Evolutionary conservation across 1,140 invertebrate species (phyloP).

Genomic region (Cydia fagiglandana): DNA sequence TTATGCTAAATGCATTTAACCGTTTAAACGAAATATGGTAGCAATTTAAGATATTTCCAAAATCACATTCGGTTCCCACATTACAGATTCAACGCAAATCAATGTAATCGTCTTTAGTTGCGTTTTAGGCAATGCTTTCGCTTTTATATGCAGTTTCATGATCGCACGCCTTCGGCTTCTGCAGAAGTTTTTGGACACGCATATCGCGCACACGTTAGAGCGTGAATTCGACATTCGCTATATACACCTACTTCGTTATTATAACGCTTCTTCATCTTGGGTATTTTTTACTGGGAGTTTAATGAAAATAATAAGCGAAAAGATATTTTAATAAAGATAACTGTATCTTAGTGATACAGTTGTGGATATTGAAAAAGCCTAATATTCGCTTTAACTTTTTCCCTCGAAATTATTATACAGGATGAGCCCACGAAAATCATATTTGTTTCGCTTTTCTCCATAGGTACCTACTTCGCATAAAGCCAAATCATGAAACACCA

Average conservation of each 20-base stretch:
- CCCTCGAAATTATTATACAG: too few relatives aligned
- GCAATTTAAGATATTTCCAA: conserved; percentile 18
- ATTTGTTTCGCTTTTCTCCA: too few relatives aligned
- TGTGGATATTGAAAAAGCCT: too few relatives aligned
- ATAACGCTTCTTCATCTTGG: neutral
- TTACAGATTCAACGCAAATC: conserved; percentile 15
- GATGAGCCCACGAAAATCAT: too few relatives aligned
- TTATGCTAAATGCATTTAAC: neutral
- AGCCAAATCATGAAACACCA: too few relatives aligned
- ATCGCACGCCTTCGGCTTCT: conserved; percentile 23
- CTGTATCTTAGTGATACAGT: too few relatives aligned
- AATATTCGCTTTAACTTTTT: too few relatives aligned
- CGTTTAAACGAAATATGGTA: neutral
- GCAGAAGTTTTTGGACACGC: conserved; percentile 16
- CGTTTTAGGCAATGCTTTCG: neutral
- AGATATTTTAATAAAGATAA: too few relatives aligned
- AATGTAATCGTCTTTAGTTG: neutral
- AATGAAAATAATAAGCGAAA: too few relatives aligned
- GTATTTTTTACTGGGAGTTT: neutral
- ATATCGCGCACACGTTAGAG: conserved; percentile 9
- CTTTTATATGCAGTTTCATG: conserved; percentile 4
- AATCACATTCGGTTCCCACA: neutral
- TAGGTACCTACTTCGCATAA: too few relatives aligned
- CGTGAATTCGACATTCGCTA: neutral
- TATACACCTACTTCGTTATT: conserved; percentile 1